These are phyloP conservation scores for Burhinus oedicnemus DNA, from an alignment of 2,113 vertebrate species.

Conservation along the genomic window DNA sequence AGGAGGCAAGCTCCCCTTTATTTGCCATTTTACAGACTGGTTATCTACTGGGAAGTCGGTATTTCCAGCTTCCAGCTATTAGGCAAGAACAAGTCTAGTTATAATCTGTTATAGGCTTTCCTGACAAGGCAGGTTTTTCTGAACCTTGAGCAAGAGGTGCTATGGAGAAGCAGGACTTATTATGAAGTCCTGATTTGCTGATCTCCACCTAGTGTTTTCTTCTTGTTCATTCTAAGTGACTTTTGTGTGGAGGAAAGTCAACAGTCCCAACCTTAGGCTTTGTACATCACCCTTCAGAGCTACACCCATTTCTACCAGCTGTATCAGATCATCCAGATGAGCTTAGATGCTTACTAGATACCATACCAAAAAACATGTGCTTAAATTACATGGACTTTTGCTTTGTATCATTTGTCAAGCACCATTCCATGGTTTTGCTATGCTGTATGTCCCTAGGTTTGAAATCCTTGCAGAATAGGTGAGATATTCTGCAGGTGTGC, in stretches of 20 bases:
- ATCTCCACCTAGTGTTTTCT: neutral
- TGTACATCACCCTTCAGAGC: neutral
- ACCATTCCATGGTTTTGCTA: neutral
- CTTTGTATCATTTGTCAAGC: neutral
- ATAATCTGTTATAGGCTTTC: neutral
- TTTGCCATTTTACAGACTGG: neutral
- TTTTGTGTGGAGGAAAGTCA: neutral
- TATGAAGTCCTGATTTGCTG: neutral
- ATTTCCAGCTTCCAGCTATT: neutral
- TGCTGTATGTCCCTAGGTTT: neutral
- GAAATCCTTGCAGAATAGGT: neutral
- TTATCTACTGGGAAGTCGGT: neutral
- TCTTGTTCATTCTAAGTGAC: neutral
- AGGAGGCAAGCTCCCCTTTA: neutral
- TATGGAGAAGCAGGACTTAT: neutral
- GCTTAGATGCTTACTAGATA: neutral
- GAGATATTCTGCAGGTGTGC: neutral
- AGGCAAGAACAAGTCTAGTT: neutral
- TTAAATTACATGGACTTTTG: neutral
- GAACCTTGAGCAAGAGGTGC: neutral
- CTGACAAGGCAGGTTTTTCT: neutral
- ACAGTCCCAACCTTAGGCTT: neutral
- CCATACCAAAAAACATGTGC: accelerated
- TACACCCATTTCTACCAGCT: neutral
- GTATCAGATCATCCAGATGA: neutral